Conservation (phyloP, 2,797 vertebrate genomes). For the Rachycentron canadum region DNA sequence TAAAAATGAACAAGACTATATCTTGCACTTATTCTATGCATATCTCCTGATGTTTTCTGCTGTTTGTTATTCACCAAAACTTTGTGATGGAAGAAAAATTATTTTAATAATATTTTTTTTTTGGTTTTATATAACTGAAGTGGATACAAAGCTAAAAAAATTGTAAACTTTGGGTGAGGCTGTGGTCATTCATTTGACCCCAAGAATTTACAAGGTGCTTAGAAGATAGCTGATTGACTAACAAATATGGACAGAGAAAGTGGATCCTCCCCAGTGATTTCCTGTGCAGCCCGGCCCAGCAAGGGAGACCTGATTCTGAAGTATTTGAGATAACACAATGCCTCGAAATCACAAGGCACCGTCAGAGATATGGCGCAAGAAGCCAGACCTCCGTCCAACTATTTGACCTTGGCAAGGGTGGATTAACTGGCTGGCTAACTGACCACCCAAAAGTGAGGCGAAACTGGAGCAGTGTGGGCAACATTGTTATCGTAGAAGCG, state of each 20-base stretch:
- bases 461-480: conserved; percentile 65
- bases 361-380: conserved; percentile 76
- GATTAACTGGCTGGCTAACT: conserved; percentile 56
- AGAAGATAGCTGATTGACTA: conserved; percentile 70
- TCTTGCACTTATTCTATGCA: conserved; percentile 28
- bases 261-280: conserved; percentile 61
- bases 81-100: conserved; percentile 16
- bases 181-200: conserved; percentile 46
- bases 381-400: conserved; percentile 74
- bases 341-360: conserved; percentile 65
- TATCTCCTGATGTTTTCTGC: conserved; percentile 24
- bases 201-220: conserved; percentile 45
- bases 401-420: conserved; percentile 74
- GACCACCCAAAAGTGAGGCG: conserved; percentile 73
- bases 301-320: conserved; percentile 67
- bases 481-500: conserved; percentile 55
- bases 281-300: conserved; percentile 41
- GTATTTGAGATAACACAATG: conserved; percentile 72
- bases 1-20: conserved; percentile 21
- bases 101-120: no score
- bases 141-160: conserved; percentile 29
- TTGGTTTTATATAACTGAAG: conserved; percentile 22
- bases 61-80: conserved; percentile 19
- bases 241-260: conserved; percentile 68
- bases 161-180: conserved; percentile 34